These are phyloP conservation scores for Leptura quadrifasciata DNA, from an alignment of 2,888 invertebrate genomes.

Conservation along the genomic window DNA sequence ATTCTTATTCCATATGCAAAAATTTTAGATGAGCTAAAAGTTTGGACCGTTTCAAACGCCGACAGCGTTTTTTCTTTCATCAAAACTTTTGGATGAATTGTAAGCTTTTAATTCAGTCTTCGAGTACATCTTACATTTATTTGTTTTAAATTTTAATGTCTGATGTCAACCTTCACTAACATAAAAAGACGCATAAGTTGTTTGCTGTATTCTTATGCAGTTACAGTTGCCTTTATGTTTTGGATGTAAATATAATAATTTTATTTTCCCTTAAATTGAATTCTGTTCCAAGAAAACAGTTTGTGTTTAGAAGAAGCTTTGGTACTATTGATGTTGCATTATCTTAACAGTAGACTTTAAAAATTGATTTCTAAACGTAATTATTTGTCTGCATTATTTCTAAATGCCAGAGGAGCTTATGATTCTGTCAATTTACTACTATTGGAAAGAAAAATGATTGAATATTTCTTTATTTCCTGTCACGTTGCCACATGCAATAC, in stretches of 20 bases:
- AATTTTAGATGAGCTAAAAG: conserved; percentile 26
- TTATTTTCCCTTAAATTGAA: too few species aligned
- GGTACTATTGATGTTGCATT: too few species aligned
- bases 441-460: too few species aligned
- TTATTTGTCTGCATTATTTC: too few species aligned
- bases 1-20: conserved; percentile 37
- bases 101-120: conserved; percentile 42
- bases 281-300: too few species aligned
- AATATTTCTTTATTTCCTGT: too few species aligned
- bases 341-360: too few species aligned
- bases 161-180: conserved; percentile 35
- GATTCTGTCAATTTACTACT: too few species aligned
- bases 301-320: too few species aligned
- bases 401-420: too few species aligned
- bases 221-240: conserved; percentile 9
- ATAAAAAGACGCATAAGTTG: conserved; percentile 37
- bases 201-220: conserved; percentile 43
- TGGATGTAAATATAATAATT: neutral
- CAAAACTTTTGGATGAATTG: conserved; percentile 41
- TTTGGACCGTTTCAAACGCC: conserved; percentile 30
- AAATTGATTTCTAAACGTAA: too few species aligned
- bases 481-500: too few species aligned
- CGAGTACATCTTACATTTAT: conserved; percentile 34
- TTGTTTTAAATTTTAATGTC: conserved; percentile 35
- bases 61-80: conserved; percentile 42